Conservation (phyloP, 2,113 vertebrate genomes). For the Engraulis encrasicolus region DNA sequence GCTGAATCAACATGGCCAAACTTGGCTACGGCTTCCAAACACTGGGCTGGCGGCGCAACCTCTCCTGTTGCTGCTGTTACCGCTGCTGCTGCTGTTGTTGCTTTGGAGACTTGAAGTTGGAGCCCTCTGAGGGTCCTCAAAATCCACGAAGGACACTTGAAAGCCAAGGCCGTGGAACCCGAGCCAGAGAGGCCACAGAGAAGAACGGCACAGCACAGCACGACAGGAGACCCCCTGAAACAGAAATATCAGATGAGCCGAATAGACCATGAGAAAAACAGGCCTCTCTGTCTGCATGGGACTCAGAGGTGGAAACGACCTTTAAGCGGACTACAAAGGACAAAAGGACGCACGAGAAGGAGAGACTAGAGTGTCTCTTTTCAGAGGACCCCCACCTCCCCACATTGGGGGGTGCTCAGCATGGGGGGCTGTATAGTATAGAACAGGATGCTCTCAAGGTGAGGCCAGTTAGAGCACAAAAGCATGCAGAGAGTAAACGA, state of each 20-base stretch:
- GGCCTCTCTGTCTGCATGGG: neutral
- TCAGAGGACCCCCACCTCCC: neutral
- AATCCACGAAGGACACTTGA: neutral
- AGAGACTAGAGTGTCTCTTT: neutral
- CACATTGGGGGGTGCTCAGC: neutral
- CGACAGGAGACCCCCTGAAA: neutral
- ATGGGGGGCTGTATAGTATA: neutral
- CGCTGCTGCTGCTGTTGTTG: no score
- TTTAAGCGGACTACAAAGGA: neutral
- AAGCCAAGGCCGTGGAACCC: neutral
- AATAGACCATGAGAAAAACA: neutral
- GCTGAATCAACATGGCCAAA: conserved; percentile 58
- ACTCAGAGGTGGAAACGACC: neutral
- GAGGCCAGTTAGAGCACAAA: neutral
- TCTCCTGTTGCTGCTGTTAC: no score
- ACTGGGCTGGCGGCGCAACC: neutral
- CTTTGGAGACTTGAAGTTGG: neutral
- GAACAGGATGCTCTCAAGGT: conserved; percentile 19
- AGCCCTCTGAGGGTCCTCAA: neutral
- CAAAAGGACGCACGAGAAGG: neutral
- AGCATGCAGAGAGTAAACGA: no score
- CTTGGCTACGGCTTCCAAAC: conserved; percentile 40
- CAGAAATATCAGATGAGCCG: conserved; percentile 8
- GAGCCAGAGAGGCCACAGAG: neutral
- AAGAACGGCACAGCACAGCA: neutral